Conservation (phyloP, 2,113 vertebrate genomes). For the Leptodactylus fuscus region DNA sequence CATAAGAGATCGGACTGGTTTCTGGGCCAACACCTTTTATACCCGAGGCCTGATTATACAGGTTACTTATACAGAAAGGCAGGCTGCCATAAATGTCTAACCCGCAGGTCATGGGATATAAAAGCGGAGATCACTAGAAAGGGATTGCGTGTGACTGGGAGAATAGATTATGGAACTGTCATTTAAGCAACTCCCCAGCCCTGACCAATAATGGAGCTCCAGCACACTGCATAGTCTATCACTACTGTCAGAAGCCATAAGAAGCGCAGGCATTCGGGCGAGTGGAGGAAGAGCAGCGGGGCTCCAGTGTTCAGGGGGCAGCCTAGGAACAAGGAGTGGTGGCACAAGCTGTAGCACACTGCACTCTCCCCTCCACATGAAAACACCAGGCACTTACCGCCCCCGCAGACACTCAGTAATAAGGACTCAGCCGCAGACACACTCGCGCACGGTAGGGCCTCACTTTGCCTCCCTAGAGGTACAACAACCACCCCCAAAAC, state of each 20-base stretch:
- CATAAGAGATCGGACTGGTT: too few relatives aligned
- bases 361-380: not conserved
- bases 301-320: too few relatives aligned
- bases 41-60: too few relatives aligned
- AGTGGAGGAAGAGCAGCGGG: not conserved
- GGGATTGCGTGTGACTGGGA: too few relatives aligned
- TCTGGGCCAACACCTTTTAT: too few relatives aligned
- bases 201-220: not conserved
- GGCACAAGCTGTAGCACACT: not conserved
- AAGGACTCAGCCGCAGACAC: not conserved
- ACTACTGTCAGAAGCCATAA: not conserved
- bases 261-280: not conserved
- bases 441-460: not conserved
- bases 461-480: not conserved
- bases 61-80: too few relatives aligned
- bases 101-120: too few relatives aligned
- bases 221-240: too few relatives aligned
- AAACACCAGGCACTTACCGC: not conserved
- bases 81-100: too few relatives aligned
- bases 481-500: constrained; percentile 47
- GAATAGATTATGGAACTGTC: not conserved
- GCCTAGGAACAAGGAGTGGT: not conserved
- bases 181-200: not conserved
- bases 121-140: too few relatives aligned
- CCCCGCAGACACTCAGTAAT: not conserved